Base-by-base conservation (phyloP, 2,888 invertebrate species). In the Cyclophora punctaria region DNA sequence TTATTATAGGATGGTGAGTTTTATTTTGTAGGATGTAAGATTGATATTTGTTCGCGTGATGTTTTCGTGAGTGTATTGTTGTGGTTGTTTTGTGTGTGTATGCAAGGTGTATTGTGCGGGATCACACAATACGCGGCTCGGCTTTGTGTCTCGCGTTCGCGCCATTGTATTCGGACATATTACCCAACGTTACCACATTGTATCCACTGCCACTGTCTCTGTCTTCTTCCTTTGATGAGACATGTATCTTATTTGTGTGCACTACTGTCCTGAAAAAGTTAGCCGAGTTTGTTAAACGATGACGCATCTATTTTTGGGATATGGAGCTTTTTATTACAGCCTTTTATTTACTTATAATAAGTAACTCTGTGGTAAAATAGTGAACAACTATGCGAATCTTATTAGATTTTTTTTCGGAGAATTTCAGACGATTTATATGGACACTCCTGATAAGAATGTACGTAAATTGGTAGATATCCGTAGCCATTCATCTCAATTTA, bases 81-180 rank as follows among this genome's bases (percentile, higher is more conserved):
- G 67, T 60, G 57, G 58, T 53, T 60, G 59, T 71, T 69, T 59
- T 65, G 71, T 75, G 70, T 76, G 75, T 80, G 75, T 82, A 80
- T 80, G 83, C 80, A 81, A 79, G 82, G 80, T 81, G 80, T 84
- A 84, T 85, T 86, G 86, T 85, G 78, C 71, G 77, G 76, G 77
- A 75, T 81, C 80, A 80, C 75, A 85, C 84, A 85, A 86, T 84
- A 75, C 82, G 71, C 67, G 71, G 73, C 71, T 75, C 71, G 79
- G 84, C 84, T 86, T 86, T 87, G 86, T 86, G 78, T 78, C 75
- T 66, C 74, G 78, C 76, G 75, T 80, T 83, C 79, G 77, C 78
- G 73, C 81, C 77, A 85, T 85, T 86, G 85, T 86, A 77, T 74
- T 74, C 75, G 75, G 83, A 84, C 84, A 82, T 85, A 85, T 86